These are phyloP conservation scores for Dermochelys coriacea DNA, from an alignment of 2,797 vertebrate genomes.

Conservation along the genomic window DNA sequence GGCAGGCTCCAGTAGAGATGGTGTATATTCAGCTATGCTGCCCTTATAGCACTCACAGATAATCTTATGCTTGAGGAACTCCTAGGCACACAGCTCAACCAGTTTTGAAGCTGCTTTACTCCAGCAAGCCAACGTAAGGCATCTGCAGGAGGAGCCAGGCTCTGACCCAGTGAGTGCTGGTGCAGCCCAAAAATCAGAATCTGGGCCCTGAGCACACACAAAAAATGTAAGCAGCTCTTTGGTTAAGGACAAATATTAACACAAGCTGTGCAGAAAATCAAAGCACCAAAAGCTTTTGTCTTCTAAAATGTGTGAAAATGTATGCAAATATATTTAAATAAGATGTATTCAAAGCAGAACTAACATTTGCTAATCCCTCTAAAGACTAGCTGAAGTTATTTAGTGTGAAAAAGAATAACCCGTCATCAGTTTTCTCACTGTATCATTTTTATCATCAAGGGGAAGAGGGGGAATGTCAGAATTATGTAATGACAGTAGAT, in stretches of 20 bases:
- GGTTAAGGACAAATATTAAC: slow-evolving; percentile 25
- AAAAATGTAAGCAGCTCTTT: not conserved
- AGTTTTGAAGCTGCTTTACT: not conserved
- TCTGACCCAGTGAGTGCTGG: not conserved
- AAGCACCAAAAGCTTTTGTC: slow-evolving; percentile 28
- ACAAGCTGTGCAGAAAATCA: slow-evolving; percentile 17
- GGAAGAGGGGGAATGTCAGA: not conserved
- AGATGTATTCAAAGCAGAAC: slow-evolving; percentile 17
- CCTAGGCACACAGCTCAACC: not conserved
- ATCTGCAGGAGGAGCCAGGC: not conserved
- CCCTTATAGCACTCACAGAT: not conserved
- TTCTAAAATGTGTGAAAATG: slow-evolving; percentile 3
- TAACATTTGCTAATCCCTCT: slow-evolving; percentile 14
- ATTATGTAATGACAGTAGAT: not conserved
- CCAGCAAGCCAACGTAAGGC: not conserved
- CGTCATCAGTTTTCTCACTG: slow-evolving; percentile 1
- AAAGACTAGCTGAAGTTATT: slow-evolving; percentile 19
- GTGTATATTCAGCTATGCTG: rapidly evolving
- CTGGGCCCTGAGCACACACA: not conserved
- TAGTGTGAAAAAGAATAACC: not conserved
- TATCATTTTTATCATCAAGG: not conserved
- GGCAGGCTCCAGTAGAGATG: not conserved
- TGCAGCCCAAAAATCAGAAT: not conserved
- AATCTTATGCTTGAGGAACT: not conserved
- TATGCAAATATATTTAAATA: slow-evolving; percentile 19